A percentile compares a stretch with the other conserved stretches of the same genome.
phyloP scores from a whole-genome alignment of 2,888 invertebrate species.

The Emmelina monodactyla region DNA sequence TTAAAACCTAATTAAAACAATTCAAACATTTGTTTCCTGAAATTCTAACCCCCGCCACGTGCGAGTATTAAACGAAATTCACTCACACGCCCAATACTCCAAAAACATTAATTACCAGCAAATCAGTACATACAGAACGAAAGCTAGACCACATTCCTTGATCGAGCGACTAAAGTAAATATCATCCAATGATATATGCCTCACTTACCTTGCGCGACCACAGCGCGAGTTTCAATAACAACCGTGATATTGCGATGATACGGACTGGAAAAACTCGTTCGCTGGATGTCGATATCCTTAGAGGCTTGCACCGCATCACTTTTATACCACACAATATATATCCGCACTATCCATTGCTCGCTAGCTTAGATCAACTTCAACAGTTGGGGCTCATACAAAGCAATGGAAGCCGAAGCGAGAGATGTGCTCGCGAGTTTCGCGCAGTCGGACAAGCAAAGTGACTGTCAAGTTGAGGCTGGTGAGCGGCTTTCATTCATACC shows the following conservation, averaged over 20 bases:
- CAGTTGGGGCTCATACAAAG: background rate
- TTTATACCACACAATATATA: too few species aligned
- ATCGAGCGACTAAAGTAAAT: conserved; percentile 37
- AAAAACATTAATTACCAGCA: too few species aligned
- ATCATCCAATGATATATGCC: conserved; percentile 55
- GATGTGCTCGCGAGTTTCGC: background rate
- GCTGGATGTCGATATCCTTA: conserved; percentile 64
- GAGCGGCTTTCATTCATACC: conserved; percentile 64
- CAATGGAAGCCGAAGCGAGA: background rate
- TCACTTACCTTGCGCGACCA: conserved; percentile 61
- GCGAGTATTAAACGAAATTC: too few species aligned
- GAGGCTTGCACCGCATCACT: conserved; percentile 41
- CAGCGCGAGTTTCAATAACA: conserved; percentile 61
- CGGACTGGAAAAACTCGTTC: conserved; percentile 66
- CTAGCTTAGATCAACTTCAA: too few species aligned
- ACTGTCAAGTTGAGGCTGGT: conserved; percentile 30
- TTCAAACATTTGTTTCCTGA: too few species aligned
- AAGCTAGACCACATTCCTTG: conserved; percentile 31
- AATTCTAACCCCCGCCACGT: too few species aligned
- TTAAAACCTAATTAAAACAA: too few species aligned
- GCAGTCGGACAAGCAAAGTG: background rate
- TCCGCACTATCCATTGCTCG: too few species aligned
- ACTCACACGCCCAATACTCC: too few species aligned
- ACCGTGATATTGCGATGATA: conserved; percentile 66
- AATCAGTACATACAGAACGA: conserved; percentile 26